Evolutionary conservation across 2,113 vertebrate genomes (phyloP).

Genomic region (Mormyrus lacerda): DNA sequence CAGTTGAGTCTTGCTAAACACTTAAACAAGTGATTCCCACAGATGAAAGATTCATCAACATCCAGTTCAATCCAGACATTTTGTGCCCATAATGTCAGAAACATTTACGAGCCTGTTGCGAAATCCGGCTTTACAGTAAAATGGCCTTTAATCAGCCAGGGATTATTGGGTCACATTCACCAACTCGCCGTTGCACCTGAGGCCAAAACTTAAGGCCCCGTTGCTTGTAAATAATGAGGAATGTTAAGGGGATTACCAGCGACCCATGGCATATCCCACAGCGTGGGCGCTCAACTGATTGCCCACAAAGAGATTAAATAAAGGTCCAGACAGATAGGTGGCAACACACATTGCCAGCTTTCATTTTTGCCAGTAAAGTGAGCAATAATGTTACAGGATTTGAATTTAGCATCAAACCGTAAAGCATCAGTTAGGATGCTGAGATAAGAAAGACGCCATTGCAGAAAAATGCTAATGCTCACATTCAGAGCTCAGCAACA

Average conservation of each 20-base stretch:
- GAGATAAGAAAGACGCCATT: neutral
- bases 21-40: neutral
- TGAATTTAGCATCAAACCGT: slow-evolving; percentile 6
- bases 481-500: slow-evolving; percentile 43
- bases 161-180: neutral
- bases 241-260: slow-evolving; percentile 56
- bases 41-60: neutral
- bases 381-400: slow-evolving; percentile 22
- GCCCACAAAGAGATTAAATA: slow-evolving; percentile 31
- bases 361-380: slow-evolving; percentile 26
- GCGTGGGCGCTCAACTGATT: slow-evolving; percentile 39
- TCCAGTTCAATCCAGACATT: neutral
- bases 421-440: neutral
- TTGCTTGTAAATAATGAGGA: slow-evolving; percentile 54
- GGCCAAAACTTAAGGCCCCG: neutral
- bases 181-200: neutral
- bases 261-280: slow-evolving; percentile 49
- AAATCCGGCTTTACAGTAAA: neutral
- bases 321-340: slow-evolving; percentile 23
- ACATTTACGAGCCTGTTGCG: neutral
- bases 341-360: slow-evolving; percentile 8
- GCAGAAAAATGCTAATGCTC: slow-evolving; percentile 43
- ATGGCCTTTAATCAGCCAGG: neutral
- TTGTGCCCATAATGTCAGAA: neutral
- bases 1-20: neutral